phyloP scores from a whole-genome alignment of 2,797 vertebrate genomes.

The Channallabes apus region DNA sequence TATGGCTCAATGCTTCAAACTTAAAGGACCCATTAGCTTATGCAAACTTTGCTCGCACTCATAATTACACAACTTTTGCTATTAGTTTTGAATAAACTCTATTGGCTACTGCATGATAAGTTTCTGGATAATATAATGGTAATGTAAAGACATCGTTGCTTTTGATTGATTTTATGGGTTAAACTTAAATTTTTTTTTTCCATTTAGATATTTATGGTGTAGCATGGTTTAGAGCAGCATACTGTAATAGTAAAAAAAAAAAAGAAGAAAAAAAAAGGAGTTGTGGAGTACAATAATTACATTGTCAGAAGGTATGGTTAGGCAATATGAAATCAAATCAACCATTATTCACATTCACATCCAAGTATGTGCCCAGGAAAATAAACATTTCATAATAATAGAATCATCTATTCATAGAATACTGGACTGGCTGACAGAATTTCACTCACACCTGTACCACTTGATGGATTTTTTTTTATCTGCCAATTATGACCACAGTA shows the following conservation, averaged over 20 bases:
- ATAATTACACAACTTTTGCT: not conserved
- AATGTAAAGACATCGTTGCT: not conserved
- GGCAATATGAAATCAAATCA: not conserved
- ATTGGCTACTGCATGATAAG: not conserved
- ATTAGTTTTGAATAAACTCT: no score
- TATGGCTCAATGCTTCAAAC: not conserved
- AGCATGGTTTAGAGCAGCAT: not conserved
- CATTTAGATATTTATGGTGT: not conserved
- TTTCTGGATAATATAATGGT: not conserved
- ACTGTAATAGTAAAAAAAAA: no score
- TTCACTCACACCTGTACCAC: not conserved
- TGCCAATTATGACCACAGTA: not conserved
- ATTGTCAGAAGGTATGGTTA: not conserved
- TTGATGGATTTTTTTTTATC: not conserved
- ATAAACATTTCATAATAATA: not conserved
- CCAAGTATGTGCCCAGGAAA: not conserved
- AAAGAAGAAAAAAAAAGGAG: not conserved
- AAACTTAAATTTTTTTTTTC: not conserved
- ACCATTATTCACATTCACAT: not conserved
- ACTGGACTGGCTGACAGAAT: not conserved
- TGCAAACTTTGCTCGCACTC: not conserved
- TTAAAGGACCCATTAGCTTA: not conserved
- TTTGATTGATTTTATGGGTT: not conserved
- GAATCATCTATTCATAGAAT: not conserved
- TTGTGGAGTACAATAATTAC: not conserved